phyloP scores from a whole-genome alignment of 2,888 invertebrate species.

The Agrochola lota region DNA sequence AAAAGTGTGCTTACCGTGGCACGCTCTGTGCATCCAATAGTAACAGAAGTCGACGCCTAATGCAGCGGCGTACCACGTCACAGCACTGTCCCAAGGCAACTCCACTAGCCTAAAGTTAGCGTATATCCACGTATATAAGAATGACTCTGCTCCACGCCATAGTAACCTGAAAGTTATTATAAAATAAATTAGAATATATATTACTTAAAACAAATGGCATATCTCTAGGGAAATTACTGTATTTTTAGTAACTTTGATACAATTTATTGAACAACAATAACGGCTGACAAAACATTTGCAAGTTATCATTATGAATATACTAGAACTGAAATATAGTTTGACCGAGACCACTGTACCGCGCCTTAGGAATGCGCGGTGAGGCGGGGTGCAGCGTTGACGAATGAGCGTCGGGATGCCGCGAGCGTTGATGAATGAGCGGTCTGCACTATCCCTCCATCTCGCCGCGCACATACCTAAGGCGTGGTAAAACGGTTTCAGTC shows the following conservation, averaged over 20 bases:
- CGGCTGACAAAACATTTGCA: neutral
- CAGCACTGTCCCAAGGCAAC: slow-evolving; percentile 94
- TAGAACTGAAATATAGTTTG: neutral
- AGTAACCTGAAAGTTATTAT: slow-evolving; percentile 89
- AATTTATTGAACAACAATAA: slow-evolving; percentile 4
- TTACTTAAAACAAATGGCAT: neutral
- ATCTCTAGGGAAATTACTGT: slow-evolving; percentile 41
- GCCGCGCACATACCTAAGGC: too few species aligned
- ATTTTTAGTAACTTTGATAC: neutral
- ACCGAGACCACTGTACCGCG: too few species aligned
- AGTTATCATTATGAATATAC: neutral
- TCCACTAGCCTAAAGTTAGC: slow-evolving; percentile 93
- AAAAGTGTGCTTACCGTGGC: slow-evolving; percentile 92
- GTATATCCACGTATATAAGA: slow-evolving; percentile 94
- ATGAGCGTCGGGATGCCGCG: too few species aligned
- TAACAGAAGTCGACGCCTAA: slow-evolving; percentile 96
- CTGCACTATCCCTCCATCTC: too few species aligned
- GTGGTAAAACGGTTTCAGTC: too few species aligned
- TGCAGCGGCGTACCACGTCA: slow-evolving; percentile 95
- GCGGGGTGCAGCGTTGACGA: too few species aligned
- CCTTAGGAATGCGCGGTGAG: too few species aligned
- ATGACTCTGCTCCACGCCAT: slow-evolving; percentile 93
- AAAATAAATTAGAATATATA: slow-evolving; percentile 22
- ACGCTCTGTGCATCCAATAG: slow-evolving; percentile 97
- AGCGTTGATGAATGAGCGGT: too few species aligned